Conservation (phyloP, 2,888 invertebrate species). For the Limenitis camilla region DNA sequence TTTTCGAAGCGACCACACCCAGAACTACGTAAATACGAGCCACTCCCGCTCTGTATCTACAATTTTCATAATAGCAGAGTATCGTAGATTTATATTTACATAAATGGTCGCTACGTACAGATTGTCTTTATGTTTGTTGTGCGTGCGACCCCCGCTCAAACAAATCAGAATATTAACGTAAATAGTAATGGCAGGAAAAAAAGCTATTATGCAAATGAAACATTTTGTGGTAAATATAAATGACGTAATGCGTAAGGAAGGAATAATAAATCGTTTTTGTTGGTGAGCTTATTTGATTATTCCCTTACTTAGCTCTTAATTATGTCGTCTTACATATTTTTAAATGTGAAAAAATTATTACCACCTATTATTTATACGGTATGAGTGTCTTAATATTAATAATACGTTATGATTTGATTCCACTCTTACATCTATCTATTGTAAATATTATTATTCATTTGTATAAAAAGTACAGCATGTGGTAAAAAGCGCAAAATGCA, state of each 20-base stretch:
- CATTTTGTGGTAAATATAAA: constrained; percentile 71
- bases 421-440: not conserved
- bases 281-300: constrained; percentile 52
- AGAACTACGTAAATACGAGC: constrained; percentile 56
- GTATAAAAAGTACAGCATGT: constrained; percentile 10
- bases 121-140: constrained; percentile 72
- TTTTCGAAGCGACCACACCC: constrained; percentile 45
- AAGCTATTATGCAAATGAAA: constrained; percentile 75
- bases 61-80: constrained; percentile 62
- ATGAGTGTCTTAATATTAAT: not conserved
- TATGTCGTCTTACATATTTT: not conserved
- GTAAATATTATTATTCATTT: not conserved
- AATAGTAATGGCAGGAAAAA: constrained; percentile 70
- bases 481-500: constrained; percentile 19
- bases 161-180: constrained; percentile 72
- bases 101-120: constrained; percentile 68
- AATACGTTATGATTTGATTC: too few relatives aligned
- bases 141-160: constrained; percentile 67
- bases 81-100: constrained; percentile 69
- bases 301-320: constrained; percentile 20
- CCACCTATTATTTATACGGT: not conserved
- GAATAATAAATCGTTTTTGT: constrained; percentile 65
- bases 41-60: constrained; percentile 54
- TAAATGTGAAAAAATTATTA: not conserved
- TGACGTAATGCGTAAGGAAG: constrained; percentile 65